Conservation (phyloP, 2,888 invertebrate genomes). For the Aethes cnicana region DNA sequence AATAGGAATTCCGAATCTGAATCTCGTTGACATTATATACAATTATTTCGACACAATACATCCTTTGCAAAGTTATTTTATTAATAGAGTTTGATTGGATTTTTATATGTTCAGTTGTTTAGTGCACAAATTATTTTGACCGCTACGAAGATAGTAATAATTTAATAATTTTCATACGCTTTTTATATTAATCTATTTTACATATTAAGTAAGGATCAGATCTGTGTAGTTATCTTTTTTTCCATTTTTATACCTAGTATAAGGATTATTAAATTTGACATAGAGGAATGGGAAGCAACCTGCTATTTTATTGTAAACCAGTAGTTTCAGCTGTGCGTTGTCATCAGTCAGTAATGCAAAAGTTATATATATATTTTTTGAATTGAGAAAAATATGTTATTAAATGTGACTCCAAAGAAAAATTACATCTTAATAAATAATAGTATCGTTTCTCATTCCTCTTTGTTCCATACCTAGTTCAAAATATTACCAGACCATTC, state of each 20-base stretch:
- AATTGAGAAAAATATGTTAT: too few relatives aligned
- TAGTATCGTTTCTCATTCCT: constrained; percentile 2
- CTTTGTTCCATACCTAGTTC: constrained; percentile 43
- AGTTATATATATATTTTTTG: too few relatives aligned
- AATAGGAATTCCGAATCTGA: too few relatives aligned
- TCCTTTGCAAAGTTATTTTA: too few relatives aligned
- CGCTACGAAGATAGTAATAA: neutral
- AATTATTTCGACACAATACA: neutral
- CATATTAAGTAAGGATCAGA: constrained; percentile 35
- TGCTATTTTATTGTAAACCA: neutral
- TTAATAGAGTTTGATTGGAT: too few relatives aligned
- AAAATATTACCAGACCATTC: constrained; percentile 68
- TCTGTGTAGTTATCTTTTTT: constrained; percentile 35
- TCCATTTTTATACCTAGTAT: constrained; percentile 27
- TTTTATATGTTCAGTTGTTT: too few relatives aligned
- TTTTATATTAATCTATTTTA: constrained; percentile 24
- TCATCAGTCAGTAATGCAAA: too few relatives aligned
- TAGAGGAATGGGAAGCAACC: neutral
- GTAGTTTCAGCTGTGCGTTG: too few relatives aligned
- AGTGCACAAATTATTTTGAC: constrained; percentile 23
- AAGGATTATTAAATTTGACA: constrained; percentile 12
- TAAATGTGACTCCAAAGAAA: too few relatives aligned
- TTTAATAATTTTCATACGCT: constrained; percentile 30
- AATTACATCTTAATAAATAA: neutral
- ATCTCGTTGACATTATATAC: constrained; percentile 10